Base-by-base conservation (phyloP, 2,113 vertebrate genomes). In the Oophaga pumilio region DNA sequence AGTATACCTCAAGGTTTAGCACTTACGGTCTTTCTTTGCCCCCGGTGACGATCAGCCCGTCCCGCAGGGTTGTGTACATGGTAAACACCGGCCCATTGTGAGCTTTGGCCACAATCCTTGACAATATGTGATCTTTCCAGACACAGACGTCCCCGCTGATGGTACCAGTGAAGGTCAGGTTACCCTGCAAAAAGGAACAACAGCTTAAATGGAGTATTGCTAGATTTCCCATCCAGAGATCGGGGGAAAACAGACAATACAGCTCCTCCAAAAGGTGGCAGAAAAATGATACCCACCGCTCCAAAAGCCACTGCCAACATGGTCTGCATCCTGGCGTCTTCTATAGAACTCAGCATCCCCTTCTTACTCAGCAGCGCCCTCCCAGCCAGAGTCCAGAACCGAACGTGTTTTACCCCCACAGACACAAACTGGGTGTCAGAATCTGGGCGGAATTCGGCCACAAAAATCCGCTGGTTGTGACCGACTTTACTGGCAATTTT, bases 81-180 rank as follows among this genome's bases (percentile, higher is more conserved):
- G 98, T 97, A 91, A 99, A 99, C 92, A 99, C 98, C 1, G 98
- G 98, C 90, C 98, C 98, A 0, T 96, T 99, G 94, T 99, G 98
- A 90, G 98, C 98, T 94, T 98, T 97, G 92, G 97, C 98, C 93
- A 99, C 98, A 91, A 99, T 95, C 92, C 98, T 95, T 87, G 97
- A 94, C 95, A 99, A 91, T 89, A 99, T 89, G 90, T 99, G 97
- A 59, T 98, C 98, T 92, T 96, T 99, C 98, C 98, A 99, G 89
- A 99, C 98, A 96, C 97, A 99, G 89, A 99, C 97, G 94, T 99
- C 98, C 91, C 98, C 98, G 96, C 98, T 99, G 94, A 99, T 97
- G 91, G 98, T 97, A 96, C 98, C 98, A 95, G 98, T 99, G 97
- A 99, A 99, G 89, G 98, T 99, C 96, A 99, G 97, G 96, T 98